Evolutionary conservation across 2,113 vertebrate species (phyloP), one percentile per base, ranked within the genome.

Genomic region (Oncorhynchus keta): DNA sequence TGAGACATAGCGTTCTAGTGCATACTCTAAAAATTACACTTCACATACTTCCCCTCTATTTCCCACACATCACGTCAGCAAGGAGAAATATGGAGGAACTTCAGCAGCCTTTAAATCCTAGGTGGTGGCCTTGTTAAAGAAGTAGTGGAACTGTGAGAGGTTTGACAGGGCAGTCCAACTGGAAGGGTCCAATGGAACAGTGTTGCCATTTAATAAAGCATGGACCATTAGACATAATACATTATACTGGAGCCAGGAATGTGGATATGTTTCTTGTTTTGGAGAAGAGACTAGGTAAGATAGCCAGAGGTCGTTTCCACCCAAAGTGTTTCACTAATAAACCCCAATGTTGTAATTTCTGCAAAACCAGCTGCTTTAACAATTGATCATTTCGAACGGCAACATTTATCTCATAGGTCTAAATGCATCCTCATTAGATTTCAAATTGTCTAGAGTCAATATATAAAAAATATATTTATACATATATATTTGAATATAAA

Each of bases 301-400:
- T 89, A 72, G 85, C 87, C 92, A 89, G 87, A 83, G 86, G 69
- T 4, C 32, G 66, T 82, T 90, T 90, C 89, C 89, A 91, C 86
- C 78, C 85, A 78, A 90, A 87, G 90, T 87, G 88, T 87, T 74
- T 84, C 81, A 85, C 88, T 91, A 69, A 83, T 86, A 93, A 92
- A 89, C 72, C 76, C 75, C 67, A 79, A 79, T 79, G 92, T 88
- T 92, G 83, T 92, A 90, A 90, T 90, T 90, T 95, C 93, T 93
- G 96, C 95, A 97, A 98, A 97, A 97, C 96, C 96, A 96, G 96
- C 94, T 97, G 96, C 96, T 95, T 95, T 82, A 72, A 88, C 61
- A 80, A 83, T 61, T 39, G 78, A 75, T 76, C 75, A 61, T 70
- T 77, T 90, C 88, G 80, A 77, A 87, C n/a, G 68, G 82, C 79